Percentiles rank a stretch among this genome's conserved stretches.
Evolutionary conservation across 1,140 invertebrate genomes (phyloP).

Genomic region (Doryteuthis pealeii): DNA sequence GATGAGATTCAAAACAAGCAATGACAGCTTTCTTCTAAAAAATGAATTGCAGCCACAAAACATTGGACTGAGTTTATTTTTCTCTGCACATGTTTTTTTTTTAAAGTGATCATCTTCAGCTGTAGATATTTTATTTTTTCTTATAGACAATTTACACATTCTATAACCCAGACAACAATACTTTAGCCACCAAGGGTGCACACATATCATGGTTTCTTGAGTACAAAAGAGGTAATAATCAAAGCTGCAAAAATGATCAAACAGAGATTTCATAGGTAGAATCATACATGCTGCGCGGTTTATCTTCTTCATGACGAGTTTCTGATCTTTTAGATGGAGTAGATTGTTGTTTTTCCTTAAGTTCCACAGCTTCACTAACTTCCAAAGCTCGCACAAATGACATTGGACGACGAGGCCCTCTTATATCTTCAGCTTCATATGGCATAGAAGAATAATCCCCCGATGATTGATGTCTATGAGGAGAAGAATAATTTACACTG

Average conservation of each 20-base stretch:
- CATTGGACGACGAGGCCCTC: slow-evolving; percentile 70
- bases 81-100: background rate
- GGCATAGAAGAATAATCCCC: background rate
- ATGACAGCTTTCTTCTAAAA: too few species aligned
- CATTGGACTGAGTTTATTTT: background rate
- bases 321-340: slow-evolving; percentile 24
- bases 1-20: too few species aligned
- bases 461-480: background rate
- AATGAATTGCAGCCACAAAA: too few species aligned
- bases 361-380: slow-evolving; percentile 73
- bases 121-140: background rate
- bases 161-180: background rate
- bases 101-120: background rate
- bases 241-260: slow-evolving; percentile 27
- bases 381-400: slow-evolving; percentile 89
- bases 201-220: background rate
- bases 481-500: slow-evolving; percentile 8
- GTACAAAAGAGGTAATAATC: background rate
- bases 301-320: slow-evolving; percentile 65
- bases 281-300: slow-evolving; percentile 87
- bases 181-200: slow-evolving; percentile 5
- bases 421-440: background rate
- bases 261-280: slow-evolving; percentile 96
- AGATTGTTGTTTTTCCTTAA: slow-evolving; percentile 31
- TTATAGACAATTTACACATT: background rate